These are phyloP conservation scores for Caenorhabditis latens DNA, from an alignment of 1,140 invertebrate genomes.

Conservation along the genomic window DNA sequence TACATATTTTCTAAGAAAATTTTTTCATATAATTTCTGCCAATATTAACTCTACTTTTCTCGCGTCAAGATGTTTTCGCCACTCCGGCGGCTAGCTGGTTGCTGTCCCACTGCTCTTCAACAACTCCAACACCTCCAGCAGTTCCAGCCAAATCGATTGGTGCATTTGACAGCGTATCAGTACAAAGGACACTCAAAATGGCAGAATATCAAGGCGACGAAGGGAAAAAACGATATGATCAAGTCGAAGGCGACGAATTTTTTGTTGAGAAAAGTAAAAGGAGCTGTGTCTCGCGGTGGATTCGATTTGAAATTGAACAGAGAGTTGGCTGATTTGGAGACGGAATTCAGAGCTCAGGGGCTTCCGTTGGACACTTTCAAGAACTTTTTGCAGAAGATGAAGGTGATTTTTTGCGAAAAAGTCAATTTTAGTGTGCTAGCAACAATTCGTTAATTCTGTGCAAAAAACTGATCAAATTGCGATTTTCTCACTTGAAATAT, in stretches of 20 bases:
- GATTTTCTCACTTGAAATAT: too few species aligned
- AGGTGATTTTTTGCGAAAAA: constrained; percentile 18
- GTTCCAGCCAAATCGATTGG: background rate
- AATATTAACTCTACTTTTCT: constrained; percentile 6
- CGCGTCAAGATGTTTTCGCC: background rate
- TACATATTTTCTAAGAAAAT: background rate
- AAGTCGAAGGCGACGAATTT: constrained; percentile 68
- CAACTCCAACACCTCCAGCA: background rate
- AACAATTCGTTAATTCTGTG: too few species aligned
- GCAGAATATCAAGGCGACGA: constrained; percentile 75
- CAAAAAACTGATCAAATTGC: too few species aligned
- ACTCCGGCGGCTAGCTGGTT: constrained; percentile 18
- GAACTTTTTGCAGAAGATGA: constrained; percentile 70
- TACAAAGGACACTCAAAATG: constrained; percentile 76
- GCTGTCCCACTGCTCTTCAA: background rate
- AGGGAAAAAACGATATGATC: constrained; percentile 72
- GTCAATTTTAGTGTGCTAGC: too few species aligned
- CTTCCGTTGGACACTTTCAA: constrained; percentile 74
- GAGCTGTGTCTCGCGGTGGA: constrained; percentile 62
- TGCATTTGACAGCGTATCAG: constrained; percentile 46
- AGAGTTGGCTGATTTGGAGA: constrained; percentile 69
- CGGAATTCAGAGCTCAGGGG: constrained; percentile 69
- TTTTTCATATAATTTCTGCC: background rate
- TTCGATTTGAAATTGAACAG: constrained; percentile 71
- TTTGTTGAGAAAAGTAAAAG: constrained; percentile 62